A percentile compares a stretch with the other conserved stretches of the same genome.
These are phyloP conservation scores for Psophia crepitans DNA, from an alignment of 2,113 vertebrate genomes.

Conservation along the genomic window DNA sequence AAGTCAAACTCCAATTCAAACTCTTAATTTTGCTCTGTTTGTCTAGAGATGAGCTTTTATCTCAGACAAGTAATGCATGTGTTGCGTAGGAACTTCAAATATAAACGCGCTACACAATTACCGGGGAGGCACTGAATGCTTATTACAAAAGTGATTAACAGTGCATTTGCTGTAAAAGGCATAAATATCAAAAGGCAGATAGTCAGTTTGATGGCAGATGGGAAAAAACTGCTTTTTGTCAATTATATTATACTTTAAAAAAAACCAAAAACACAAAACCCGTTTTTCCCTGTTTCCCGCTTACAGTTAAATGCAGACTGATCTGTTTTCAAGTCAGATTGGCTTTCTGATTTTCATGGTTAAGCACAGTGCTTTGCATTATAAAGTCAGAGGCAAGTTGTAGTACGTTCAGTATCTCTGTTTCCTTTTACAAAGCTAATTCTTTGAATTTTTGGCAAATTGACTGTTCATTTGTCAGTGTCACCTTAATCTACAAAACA, in stretches of 20 bases:
- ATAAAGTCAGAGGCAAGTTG: neutral
- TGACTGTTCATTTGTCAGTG: slow-evolving; percentile 13
- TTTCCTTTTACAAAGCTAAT: neutral
- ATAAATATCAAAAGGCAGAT: neutral
- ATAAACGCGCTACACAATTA: neutral
- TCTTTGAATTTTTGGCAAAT: slow-evolving; percentile 44
- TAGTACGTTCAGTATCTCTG: neutral
- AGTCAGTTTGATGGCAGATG: neutral
- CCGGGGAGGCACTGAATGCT: neutral
- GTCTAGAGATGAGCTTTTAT: neutral
- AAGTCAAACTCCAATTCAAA: too few relatives aligned
- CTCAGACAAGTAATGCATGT: neutral
- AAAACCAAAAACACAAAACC: too few relatives aligned
- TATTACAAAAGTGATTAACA: neutral
- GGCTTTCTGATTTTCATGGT: neutral
- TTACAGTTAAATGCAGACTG: neutral
- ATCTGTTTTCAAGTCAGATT: neutral
- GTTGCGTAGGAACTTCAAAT: neutral
- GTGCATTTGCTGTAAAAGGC: neutral
- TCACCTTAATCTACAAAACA: slow-evolving; percentile 27
- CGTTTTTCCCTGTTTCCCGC: neutral
- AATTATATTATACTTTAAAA: neutral
- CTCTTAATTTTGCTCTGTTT: neutral
- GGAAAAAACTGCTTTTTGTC: neutral
- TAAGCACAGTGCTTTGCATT: neutral